These are phyloP conservation scores for Boulengeromyrus knoepffleri DNA, from an alignment of 2,113 vertebrate genomes.

Conservation along the genomic window DNA sequence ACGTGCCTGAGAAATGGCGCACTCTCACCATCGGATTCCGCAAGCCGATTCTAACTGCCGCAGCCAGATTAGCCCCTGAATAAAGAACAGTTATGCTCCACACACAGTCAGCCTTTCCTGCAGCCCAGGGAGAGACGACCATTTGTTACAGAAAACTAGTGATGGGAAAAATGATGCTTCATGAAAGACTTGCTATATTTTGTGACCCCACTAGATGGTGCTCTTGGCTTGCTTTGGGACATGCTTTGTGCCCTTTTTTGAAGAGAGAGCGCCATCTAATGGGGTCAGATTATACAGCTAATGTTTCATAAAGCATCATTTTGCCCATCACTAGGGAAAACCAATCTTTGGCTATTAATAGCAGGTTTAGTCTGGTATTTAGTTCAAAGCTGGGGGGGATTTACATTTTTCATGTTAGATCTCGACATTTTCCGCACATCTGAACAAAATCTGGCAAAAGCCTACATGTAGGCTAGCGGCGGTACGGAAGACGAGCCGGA, in stretches of 20 bases:
- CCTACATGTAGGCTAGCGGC: background rate
- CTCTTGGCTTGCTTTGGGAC: background rate
- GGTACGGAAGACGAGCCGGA: background rate
- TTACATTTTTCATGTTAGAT: background rate
- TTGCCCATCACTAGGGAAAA: background rate
- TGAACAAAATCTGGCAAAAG: background rate
- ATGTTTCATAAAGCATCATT: background rate
- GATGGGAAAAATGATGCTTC: background rate
- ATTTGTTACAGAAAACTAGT: background rate
- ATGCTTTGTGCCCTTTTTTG: background rate
- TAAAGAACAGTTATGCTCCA: background rate
- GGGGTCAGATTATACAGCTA: background rate
- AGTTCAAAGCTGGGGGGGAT: background rate
- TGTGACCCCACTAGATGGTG: background rate
- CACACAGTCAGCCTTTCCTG: background rate
- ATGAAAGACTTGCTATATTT: background rate
- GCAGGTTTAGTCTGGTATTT: background rate
- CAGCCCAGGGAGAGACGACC: background rate
- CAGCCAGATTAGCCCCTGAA: background rate
- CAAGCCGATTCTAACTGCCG: background rate
- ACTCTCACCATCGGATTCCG: background rate
- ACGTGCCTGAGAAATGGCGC: background rate
- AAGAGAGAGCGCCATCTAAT: background rate
- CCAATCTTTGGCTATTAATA: background rate
- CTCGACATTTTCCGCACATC: background rate